phyloP scores from a whole-genome alignment of 2,888 invertebrate species.

The Megalurothrips usitatus region DNA sequence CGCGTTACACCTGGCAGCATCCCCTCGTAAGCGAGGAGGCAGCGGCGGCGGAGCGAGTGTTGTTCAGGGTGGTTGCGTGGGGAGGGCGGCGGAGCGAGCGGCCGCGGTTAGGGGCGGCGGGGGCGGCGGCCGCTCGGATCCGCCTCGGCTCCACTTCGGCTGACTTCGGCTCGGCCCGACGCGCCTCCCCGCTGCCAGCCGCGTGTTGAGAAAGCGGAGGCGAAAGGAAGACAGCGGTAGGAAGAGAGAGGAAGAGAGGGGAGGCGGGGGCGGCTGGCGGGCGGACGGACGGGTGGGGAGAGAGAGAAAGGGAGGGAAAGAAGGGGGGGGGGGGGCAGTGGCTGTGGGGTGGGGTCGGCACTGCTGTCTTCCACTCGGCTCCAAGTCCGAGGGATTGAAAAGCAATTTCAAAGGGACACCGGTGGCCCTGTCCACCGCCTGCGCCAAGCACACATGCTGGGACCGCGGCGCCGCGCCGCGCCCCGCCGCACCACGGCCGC shows the following conservation, averaged over 20 bases:
- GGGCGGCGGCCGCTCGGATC: too few species aligned
- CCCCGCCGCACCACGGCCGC: neutral
- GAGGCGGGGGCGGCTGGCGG: neutral
- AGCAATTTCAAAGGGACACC: conserved; percentile 26
- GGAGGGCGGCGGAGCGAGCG: too few species aligned
- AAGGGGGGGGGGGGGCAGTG: neutral
- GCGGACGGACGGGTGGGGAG: neutral
- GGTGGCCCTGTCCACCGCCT: conserved; percentile 24
- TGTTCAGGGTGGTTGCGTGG: too few species aligned
- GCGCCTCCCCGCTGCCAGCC: too few species aligned
- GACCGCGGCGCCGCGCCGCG: neutral
- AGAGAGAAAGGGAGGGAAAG: neutral
- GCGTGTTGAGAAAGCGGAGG: conserved; percentile 11
- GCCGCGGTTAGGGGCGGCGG: too few species aligned
- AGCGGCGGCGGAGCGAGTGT: too few species aligned
- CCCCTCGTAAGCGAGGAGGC: too few species aligned
- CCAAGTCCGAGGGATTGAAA: conserved; percentile 24
- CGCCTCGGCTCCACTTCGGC: too few species aligned
- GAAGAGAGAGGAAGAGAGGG: neutral
- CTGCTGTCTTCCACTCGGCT: conserved; percentile 19
- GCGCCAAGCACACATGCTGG: neutral
- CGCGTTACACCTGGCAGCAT: too few species aligned
- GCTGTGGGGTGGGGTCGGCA: neutral
- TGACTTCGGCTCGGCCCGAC: too few species aligned
- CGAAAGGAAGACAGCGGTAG: neutral